Evolutionary conservation across 2,113 vertebrate genomes (phyloP), one percentile per base, ranked within the genome.

Genomic region (Serilophus lunatus): DNA sequence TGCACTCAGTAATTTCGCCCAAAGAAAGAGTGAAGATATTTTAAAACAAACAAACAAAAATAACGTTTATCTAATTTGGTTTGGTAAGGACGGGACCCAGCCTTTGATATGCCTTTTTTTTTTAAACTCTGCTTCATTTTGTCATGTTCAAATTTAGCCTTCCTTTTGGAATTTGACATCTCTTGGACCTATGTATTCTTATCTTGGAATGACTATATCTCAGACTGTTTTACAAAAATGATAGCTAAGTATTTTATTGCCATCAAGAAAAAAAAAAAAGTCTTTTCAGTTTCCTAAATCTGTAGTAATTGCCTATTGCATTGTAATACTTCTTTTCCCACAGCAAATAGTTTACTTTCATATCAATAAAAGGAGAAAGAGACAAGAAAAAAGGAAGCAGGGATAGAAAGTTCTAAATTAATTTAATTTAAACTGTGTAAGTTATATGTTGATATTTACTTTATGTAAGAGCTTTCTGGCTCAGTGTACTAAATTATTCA

Each of bases 31-130:
- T 17, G 23, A 51, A 36, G 6, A 42, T 1, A 12, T 59, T 69
- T 74, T 78, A 40, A 78, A 84, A 44, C 7, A 82, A 78, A 13
- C 1, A 77, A 68, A 63, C 12, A 36, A 69, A 79, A 79, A 5
- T 11, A 50, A 20, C 22, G 68, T 29, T 59, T 78, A n/a, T 17
- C 18, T 10, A 15, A n/a, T 6, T 29, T 56, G 0, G 42, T 68
- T 72, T 66, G 0, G 4, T 59, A 72, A 5, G 3, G 17, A 36
- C 64, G 14, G 4, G 4, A 33, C 7, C 1, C 19, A 54, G 9
- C 3, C 9, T 64, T 60, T 79, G 12, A 49, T 3, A 65, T 2
- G 44, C 0, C 1, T 12, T 23, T 36, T 64, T 31, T 16, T 53
- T 50, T 49, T 3, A 26, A n/a, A 63, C 4, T 2, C 33, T 38